phyloP scores from a whole-genome alignment of 2,113 vertebrate genomes.

The Pimephales promelas region DNA sequence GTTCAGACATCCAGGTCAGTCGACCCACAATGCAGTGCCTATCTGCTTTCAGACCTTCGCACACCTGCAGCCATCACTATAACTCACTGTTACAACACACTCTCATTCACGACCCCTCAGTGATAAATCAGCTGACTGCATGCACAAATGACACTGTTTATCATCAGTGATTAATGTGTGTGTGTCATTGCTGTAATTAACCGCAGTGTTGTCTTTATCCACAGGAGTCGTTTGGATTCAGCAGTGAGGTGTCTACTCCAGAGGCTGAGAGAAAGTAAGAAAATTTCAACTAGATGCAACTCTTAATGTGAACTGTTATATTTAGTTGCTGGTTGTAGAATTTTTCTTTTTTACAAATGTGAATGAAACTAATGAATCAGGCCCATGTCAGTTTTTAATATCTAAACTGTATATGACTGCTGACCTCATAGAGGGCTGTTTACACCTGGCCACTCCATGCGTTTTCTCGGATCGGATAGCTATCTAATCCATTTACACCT shows the following conservation, averaged over 20 bases:
- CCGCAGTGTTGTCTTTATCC: constrained; percentile 44
- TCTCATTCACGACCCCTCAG: neutral
- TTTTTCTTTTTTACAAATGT: neutral
- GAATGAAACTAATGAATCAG: neutral
- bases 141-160: neutral
- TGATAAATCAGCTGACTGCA: neutral
- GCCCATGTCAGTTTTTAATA: neutral
- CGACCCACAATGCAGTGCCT: neutral
- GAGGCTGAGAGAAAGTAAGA: constrained; percentile 93
- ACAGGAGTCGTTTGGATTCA: constrained; percentile 92
- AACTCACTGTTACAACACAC: neutral
- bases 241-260: constrained; percentile 88
- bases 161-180: too few relatives aligned
- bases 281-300: neutral
- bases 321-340: neutral
- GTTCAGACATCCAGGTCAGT: constrained; percentile 91
- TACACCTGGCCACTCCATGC: too few relatives aligned
- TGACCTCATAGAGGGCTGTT: too few relatives aligned
- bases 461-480: too few relatives aligned
- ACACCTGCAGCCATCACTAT: constrained; percentile 14
- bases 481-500: too few relatives aligned
- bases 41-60: neutral
- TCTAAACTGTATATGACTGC: neutral
- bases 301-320: neutral
- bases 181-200: constrained; percentile 19